These are phyloP conservation scores for Patiria pectinifera DNA, from an alignment of 53 echinoderm and acorn worm species.

Conservation along the genomic window DNA sequence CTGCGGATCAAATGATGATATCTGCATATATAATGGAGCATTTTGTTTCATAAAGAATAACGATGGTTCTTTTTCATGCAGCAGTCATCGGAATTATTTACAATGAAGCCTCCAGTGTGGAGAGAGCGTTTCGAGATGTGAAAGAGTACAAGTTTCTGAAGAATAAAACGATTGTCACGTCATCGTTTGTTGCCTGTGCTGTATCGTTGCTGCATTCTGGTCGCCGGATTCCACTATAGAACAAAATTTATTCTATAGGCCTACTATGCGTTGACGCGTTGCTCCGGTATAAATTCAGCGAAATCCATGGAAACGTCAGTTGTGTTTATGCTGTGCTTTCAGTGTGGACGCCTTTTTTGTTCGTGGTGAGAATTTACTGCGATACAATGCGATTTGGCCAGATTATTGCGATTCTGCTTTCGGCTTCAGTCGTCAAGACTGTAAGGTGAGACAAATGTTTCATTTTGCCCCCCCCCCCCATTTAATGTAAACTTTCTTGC, in stretches of 20 bases:
- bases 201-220: too few species aligned
- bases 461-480: too few species aligned
- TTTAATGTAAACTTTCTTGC: background rate
- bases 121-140: background rate
- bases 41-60: background rate
- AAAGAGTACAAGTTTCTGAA: constrained; percentile 6
- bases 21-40: background rate
- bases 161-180: constrained; percentile 8
- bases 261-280: background rate
- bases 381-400: constrained; percentile 26
- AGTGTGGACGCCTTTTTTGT: constrained; percentile 44
- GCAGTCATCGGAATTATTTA: background rate
- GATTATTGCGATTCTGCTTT: constrained; percentile 45
- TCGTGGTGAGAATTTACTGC: constrained; percentile 48
- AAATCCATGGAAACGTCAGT: constrained; percentile 39
- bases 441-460: constrained; percentile 16
- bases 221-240: too few species aligned
- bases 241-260: too few species aligned
- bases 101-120: background rate
- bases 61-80: background rate
- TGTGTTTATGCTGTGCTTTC: constrained; percentile 42
- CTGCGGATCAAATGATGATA: background rate
- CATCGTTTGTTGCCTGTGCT: constrained; percentile 20
- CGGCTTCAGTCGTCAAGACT: constrained; percentile 51
- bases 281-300: background rate